Evolutionary conservation across 2,113 vertebrate genomes (phyloP).

Genomic region (Trochalopteron elliotii): DNA sequence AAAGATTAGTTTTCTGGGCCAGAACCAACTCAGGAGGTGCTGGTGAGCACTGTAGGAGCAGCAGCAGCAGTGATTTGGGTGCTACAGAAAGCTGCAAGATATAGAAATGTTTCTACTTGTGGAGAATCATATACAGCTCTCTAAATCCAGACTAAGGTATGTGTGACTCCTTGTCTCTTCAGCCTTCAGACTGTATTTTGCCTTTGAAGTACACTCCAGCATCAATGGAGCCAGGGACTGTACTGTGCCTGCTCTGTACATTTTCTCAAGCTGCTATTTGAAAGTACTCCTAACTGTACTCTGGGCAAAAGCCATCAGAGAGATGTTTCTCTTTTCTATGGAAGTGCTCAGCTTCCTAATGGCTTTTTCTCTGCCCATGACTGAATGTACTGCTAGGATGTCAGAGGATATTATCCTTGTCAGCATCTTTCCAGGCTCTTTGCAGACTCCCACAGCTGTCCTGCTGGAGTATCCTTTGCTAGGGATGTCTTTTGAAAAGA

Average conservation of each 20-base stretch:
- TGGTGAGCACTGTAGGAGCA: not conserved
- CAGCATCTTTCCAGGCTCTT: not conserved
- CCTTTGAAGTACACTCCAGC: not conserved
- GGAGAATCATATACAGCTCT: not conserved
- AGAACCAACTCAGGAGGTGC: not conserved
- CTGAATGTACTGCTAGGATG: not conserved
- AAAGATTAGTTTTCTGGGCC: not conserved
- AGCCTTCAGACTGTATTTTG: not conserved
- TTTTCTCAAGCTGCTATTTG: not conserved
- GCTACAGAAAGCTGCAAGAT: not conserved
- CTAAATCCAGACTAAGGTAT: not conserved
- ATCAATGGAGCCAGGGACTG: not conserved
- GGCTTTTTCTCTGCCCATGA: not conserved
- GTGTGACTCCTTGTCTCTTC: not conserved
- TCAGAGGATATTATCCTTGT: not conserved
- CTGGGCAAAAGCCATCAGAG: not conserved
- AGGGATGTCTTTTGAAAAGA: not conserved
- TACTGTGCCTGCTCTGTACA: not conserved
- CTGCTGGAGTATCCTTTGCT: not conserved
- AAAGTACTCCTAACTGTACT: not conserved
- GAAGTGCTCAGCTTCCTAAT: not conserved
- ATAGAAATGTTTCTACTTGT: not conserved
- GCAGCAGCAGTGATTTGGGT: not conserved
- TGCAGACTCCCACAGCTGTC: not conserved
- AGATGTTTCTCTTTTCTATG: not conserved